A percentile compares a stretch with the other conserved stretches of the same genome.
Conservation (phyloP, 37 sponge, comb jelly and placozoan species). For the Petrosia ficiformis region DNA sequence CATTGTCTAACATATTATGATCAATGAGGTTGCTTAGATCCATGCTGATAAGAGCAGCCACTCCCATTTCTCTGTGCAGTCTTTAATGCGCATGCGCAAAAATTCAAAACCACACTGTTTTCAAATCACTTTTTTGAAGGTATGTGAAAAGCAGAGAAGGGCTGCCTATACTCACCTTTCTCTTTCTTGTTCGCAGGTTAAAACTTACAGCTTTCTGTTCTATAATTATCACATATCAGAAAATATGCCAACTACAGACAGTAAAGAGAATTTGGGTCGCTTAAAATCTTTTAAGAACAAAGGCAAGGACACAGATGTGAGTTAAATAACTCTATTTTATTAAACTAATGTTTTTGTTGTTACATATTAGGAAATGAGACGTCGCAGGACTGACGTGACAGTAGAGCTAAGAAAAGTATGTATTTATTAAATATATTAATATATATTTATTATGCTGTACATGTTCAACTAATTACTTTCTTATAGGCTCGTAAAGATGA, state of each 20-base stretch:
- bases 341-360: not conserved
- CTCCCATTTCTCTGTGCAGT: too few species aligned
- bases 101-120: not conserved
- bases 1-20: not conserved
- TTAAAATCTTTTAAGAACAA: constrained; percentile 72
- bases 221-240: not conserved
- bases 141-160: too few species aligned
- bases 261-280: constrained; percentile 57
- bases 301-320: constrained; percentile 61
- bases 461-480: not conserved
- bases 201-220: too few species aligned
- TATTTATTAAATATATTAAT: not conserved
- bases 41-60: too few species aligned
- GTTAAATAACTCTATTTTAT: not conserved
- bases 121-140: not conserved
- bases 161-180: too few species aligned
- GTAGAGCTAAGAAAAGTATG: constrained; percentile 76
- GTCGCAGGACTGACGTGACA: constrained; percentile 73
- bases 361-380: constrained; percentile 72
- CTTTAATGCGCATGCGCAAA: not conserved
- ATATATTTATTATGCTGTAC: not conserved
- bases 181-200: too few species aligned
- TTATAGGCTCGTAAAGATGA: constrained; percentile 79
- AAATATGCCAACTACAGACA: constrained; percentile 44
- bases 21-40: not conserved